Evolutionary conservation across 1,140 invertebrate species (phyloP).

Genomic region (Piezodorus guildinii): DNA sequence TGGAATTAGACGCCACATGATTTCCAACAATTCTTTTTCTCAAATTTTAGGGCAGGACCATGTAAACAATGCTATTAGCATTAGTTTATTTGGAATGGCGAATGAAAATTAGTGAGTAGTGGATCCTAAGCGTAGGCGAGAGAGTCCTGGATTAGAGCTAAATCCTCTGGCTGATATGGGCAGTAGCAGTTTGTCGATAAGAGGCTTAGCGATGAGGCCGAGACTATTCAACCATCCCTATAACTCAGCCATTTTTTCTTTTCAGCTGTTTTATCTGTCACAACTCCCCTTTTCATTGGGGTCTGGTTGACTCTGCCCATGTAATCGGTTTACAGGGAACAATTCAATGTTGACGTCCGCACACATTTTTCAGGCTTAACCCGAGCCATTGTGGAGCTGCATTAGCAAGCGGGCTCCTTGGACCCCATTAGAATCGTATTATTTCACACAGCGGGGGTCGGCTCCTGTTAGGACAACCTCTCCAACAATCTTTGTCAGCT

Average conservation of each 20-base stretch:
- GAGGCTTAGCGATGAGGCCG: neutral
- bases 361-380: constrained; percentile 15
- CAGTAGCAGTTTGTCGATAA: constrained; percentile 14
- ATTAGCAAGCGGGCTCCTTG: too few relatives aligned
- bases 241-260: constrained; percentile 13
- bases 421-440: too few relatives aligned
- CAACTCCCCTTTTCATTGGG: constrained; percentile 4
- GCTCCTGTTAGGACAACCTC: too few relatives aligned
- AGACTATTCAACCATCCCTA: neutral
- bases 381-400: too few relatives aligned
- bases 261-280: constrained; percentile 12
- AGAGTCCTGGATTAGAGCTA: neutral
- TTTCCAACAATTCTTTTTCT: too few relatives aligned
- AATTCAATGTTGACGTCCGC: constrained; percentile 16
- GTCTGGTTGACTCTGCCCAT: neutral
- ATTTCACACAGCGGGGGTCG: too few relatives aligned
- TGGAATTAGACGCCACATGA: too few relatives aligned
- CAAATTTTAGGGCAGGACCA: too few relatives aligned
- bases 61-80: too few relatives aligned
- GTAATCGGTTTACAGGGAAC: constrained; percentile 14
- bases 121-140: neutral
- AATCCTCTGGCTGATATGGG: constrained; percentile 1
- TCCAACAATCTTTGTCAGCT: too few relatives aligned
- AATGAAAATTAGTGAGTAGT: constrained; percentile 1
- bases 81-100: neutral